These are phyloP conservation scores for Acleris laterana DNA, from an alignment of 2,888 invertebrate genomes.

Conservation along the genomic window DNA sequence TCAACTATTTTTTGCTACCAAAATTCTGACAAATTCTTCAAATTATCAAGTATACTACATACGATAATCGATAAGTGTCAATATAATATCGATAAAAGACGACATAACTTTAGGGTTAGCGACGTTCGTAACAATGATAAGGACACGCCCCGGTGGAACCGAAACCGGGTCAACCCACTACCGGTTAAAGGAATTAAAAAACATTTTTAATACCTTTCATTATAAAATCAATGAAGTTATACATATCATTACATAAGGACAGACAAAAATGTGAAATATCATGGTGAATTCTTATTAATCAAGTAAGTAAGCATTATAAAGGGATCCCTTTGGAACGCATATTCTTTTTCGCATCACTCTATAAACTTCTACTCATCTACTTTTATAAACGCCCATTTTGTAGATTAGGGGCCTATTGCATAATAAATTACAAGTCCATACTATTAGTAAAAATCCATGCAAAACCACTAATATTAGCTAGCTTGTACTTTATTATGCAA, in stretches of 20 bases:
- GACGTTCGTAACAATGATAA: conserved; percentile 25
- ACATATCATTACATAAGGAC: background rate
- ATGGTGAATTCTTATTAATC: too few relatives aligned
- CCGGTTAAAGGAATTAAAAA: conserved; percentile 29
- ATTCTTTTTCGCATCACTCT: too few relatives aligned
- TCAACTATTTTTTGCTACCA: background rate
- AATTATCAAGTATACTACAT: background rate
- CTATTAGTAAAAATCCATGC: too few relatives aligned
- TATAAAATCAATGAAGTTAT: background rate
- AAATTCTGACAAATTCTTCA: background rate
- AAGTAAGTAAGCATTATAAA: too few relatives aligned
- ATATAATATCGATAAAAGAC: conserved; percentile 2
- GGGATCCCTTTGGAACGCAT: too few relatives aligned
- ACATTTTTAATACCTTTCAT: background rate
- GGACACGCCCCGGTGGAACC: conserved; percentile 32
- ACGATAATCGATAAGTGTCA: background rate
- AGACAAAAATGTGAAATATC: too few relatives aligned
- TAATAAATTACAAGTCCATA: too few relatives aligned
- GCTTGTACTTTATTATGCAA: too few relatives aligned
- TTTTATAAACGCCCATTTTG: too few relatives aligned
- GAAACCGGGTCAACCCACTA: conserved; percentile 31
- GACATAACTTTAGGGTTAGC: conserved; percentile 12
- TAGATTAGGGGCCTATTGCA: too few relatives aligned
- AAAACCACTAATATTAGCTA: too few relatives aligned
- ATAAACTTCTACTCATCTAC: too few relatives aligned